phyloP scores from a whole-genome alignment of 2,888 invertebrate genomes.

The Aphidoletes aphidimyza region DNA sequence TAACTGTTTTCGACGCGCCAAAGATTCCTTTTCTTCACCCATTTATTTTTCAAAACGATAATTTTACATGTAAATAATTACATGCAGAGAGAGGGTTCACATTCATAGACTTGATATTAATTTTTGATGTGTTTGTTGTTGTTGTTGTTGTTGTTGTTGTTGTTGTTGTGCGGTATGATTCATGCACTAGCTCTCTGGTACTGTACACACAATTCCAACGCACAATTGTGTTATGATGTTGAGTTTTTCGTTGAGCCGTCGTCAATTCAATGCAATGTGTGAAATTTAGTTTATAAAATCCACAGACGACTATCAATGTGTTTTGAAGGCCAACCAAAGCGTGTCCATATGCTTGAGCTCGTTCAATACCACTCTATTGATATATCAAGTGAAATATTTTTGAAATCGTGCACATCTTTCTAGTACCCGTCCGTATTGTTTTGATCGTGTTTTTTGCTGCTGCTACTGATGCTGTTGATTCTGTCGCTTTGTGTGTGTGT shows the following conservation, averaged over 20 bases:
- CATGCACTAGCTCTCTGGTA: too few relatives aligned
- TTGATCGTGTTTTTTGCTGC: background rate
- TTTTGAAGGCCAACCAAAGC: too few relatives aligned
- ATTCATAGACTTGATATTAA: constrained; percentile 19
- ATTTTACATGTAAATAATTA: background rate
- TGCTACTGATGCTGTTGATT: too few relatives aligned
- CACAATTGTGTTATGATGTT: background rate
- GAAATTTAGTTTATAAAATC: background rate
- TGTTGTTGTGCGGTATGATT: too few relatives aligned
- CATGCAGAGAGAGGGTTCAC: background rate
- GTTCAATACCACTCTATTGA: too few relatives aligned
- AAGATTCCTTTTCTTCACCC: background rate
- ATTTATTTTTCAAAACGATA: background rate
- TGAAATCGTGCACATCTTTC: background rate
- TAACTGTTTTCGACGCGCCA: background rate
- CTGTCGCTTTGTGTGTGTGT: too few relatives aligned
- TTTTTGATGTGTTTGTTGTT: constrained; percentile 13
- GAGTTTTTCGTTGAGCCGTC: background rate
- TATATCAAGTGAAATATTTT: too few relatives aligned
- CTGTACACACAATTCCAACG: too few relatives aligned
- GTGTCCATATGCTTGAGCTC: too few relatives aligned
- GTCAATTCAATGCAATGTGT: background rate
- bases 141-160: too few relatives aligned
- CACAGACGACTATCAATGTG: too few relatives aligned
- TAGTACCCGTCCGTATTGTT: background rate